Conservation (phyloP, 2,113 vertebrate species). For the Ranitomeya imitator region DNA sequence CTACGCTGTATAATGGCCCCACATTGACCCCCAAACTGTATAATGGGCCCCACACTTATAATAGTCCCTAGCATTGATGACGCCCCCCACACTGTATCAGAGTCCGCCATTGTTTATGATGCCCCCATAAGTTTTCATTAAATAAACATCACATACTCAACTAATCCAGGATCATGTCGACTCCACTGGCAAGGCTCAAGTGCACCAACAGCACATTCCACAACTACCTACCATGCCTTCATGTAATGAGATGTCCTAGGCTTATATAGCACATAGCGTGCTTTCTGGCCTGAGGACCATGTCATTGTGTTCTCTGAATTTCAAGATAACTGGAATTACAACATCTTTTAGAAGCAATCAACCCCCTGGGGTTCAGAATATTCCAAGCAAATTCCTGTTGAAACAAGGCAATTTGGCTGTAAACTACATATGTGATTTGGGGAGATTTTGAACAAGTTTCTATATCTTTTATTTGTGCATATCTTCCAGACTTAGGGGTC, state of each 20-base stretch:
- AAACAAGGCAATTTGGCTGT: background rate
- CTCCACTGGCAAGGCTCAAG: no score
- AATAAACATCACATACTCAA: no score
- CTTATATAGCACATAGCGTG: background rate
- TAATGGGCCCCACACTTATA: no score
- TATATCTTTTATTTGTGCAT: background rate
- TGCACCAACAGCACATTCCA: background rate
- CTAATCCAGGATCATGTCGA: no score
- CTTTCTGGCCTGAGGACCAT: background rate
- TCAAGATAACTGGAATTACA: background rate
- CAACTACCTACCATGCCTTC: background rate
- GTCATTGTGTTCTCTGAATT: background rate
- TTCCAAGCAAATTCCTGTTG: background rate
- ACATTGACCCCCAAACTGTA: no score
- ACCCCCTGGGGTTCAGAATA: background rate
- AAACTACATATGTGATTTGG: background rate
- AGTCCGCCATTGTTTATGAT: no score
- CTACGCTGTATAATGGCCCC: no score
- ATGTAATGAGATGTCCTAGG: background rate
- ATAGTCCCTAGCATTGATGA: no score
- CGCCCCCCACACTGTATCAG: no score
- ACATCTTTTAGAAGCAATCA: background rate
- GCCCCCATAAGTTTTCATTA: no score
- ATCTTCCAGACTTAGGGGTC: background rate
- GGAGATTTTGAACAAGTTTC: background rate